These are phyloP conservation scores for Kryphioiulus occultus DNA, from an alignment of 2,888 invertebrate genomes.

Conservation along the genomic window DNA sequence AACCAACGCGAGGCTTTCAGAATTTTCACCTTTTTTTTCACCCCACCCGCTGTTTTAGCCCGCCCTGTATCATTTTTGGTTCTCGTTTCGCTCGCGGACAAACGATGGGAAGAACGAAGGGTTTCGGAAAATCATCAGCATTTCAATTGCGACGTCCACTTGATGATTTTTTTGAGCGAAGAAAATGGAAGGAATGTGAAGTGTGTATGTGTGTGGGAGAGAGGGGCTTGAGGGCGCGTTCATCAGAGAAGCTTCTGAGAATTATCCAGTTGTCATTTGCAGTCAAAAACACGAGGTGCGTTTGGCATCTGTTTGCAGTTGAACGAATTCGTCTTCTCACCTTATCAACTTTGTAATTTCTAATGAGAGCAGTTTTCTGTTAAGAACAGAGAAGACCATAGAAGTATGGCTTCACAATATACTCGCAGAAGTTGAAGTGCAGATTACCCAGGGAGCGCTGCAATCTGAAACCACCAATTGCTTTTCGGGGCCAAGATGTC, in stretches of 20 bases:
- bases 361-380: no score
- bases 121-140: conserved; percentile 18
- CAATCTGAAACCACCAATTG: no score
- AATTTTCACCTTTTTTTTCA: neutral
- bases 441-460: no score
- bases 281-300: no score
- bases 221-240: neutral
- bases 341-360: no score
- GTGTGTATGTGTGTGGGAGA: neutral
- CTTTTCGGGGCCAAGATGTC: no score
- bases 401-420: no score
- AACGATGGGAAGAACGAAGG: conserved; percentile 3
- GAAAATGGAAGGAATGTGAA: conserved; percentile 27
- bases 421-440: no score
- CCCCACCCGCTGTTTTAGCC: neutral
- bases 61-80: no score
- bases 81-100: neutral
- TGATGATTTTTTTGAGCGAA: neutral
- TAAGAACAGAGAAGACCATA: no score
- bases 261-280: neutral
- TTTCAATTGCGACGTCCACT: conserved; percentile 36
- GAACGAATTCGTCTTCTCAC: no score
- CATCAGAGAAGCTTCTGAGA: neutral
- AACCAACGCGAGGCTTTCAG: conserved; percentile 5
- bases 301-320: no score